Evolutionary conservation across 2,888 invertebrate species (phyloP), one percentile per base, ranked within the genome.

Genomic region (Thymelicus lineola): DNA sequence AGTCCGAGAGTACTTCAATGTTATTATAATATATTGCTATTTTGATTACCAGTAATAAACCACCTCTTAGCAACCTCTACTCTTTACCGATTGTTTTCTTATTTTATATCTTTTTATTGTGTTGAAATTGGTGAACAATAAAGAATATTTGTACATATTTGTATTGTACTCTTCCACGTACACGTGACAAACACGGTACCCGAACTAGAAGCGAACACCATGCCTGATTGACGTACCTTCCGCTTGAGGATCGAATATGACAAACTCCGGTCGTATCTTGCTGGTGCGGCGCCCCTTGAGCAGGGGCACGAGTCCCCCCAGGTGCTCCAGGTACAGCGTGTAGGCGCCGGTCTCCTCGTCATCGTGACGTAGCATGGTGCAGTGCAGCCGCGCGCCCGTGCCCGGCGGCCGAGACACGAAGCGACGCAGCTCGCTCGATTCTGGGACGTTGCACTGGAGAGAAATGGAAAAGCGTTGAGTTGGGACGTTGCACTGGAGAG

Each of bases 181-280:
- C 28, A 28, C 28, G 28, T 28, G 28, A 28, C 4, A 28, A 28
- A 28, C 28, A 28, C 28, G 28, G 28, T 28, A 28, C 3, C 28
- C 28, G 28, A 28, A 28, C 28, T 28, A 5, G 28, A 28, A 28
- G 28, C 28, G 3, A 28, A 28, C 28, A 28, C 28, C 28, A 28
- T 28, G 28, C 28, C 5, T 28, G 28, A 28, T 28, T 28, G 28
- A 28, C 42, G 81, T 85, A 95, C 97, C 97, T 93, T 96, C 97
- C 50, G 95, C 95, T 89, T 98, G 97, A 1, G 98, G 98, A 90
- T 98, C 98, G 85, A 97, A 98, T 81, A 99, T 99, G 70, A 99
- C 98, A 89, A 99, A 99, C 90, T 99, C 99, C 0, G 99, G 99
- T 68, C 99, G 95, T 75, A 99, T 97, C 93, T 99, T 99, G 88